Percentiles rank a stretch among this genome's conserved stretches.
These are phyloP conservation scores for Platycercus adscitus DNA, from an alignment of 2,113 vertebrate genomes.

Conservation along the genomic window DNA sequence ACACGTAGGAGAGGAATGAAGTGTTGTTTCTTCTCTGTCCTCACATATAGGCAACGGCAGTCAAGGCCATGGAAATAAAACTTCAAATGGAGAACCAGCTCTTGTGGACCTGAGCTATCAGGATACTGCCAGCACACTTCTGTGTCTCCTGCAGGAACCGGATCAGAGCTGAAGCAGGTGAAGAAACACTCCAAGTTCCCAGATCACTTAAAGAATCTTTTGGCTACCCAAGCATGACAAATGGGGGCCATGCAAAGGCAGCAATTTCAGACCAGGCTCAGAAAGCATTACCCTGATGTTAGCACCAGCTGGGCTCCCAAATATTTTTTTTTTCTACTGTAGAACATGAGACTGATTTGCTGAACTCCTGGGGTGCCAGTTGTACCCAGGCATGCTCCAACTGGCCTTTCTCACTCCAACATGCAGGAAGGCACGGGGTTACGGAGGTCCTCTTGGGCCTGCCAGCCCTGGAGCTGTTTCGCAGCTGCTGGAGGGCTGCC, in stretches of 20 bases:
- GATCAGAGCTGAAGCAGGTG: background rate
- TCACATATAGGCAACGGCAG: background rate
- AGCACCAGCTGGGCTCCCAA: slow-evolving; percentile 8
- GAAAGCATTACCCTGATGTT: background rate
- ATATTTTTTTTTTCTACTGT: slow-evolving; percentile 2
- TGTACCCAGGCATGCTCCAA: slow-evolving; percentile 52
- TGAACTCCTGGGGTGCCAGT: slow-evolving; percentile 31
- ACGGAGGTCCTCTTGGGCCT: slow-evolving; percentile 19
- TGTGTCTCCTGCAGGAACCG: background rate
- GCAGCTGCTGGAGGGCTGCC: slow-evolving; percentile 52
- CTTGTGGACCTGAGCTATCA: background rate
- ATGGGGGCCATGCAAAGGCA: background rate
- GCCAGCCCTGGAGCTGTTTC: slow-evolving; percentile 49
- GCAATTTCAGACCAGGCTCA: background rate
- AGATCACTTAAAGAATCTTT: background rate
- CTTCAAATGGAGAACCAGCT: background rate
- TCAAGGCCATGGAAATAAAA: background rate
- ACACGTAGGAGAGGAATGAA: background rate
- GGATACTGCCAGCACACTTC: background rate
- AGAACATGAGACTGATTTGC: background rate
- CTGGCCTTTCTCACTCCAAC: slow-evolving; percentile 24
- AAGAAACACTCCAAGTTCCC: background rate
- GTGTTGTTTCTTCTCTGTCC: background rate
- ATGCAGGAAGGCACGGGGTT: slow-evolving; percentile 15
- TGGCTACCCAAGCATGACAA: background rate